A percentile compares a stretch with the other conserved stretches of the same genome.
Evolutionary conservation across 2,888 invertebrate species (phyloP).

Genomic region (Hemaris fuciformis): DNA sequence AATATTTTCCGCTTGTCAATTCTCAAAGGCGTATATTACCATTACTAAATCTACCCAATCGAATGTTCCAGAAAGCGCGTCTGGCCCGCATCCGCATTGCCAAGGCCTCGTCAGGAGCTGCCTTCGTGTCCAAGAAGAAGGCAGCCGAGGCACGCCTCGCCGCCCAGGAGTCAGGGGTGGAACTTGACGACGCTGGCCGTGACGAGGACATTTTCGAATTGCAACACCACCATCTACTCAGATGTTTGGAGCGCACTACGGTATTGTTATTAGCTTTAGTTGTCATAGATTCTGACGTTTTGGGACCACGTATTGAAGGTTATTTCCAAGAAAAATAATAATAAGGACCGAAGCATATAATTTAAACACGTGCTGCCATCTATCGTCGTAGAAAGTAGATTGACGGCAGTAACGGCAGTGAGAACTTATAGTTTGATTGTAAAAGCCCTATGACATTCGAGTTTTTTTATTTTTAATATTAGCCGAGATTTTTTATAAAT

Average conservation of each 20-base stretch:
- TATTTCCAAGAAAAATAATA: no score
- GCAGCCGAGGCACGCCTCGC: conserved; percentile 97
- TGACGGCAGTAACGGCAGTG: no score
- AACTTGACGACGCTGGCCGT: conserved; percentile 92
- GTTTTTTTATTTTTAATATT: no score
- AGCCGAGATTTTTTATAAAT: no score
- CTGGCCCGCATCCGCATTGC: conserved; percentile 98
- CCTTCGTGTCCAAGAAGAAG: conserved; percentile 99
- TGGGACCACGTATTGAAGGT: no score
- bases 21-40: no score
- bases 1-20: no score
- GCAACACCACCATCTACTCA: conserved; percentile 98
- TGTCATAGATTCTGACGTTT: no score
- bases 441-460: no score
- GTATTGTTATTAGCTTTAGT: conserved; percentile 68
- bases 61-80: conserved; percentile 95
- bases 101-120: conserved; percentile 99
- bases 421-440: no score
- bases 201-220: conserved; percentile 99
- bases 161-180: conserved; percentile 95
- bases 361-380: background rate
- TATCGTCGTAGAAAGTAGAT: no score
- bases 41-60: background rate
- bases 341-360: background rate
- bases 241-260: conserved; percentile 99